A percentile compares a stretch with the other conserved stretches of the same genome.
These are phyloP conservation scores for Gymnoscelis rufifasciata DNA, from an alignment of 2,888 invertebrate genomes.

Conservation along the genomic window DNA sequence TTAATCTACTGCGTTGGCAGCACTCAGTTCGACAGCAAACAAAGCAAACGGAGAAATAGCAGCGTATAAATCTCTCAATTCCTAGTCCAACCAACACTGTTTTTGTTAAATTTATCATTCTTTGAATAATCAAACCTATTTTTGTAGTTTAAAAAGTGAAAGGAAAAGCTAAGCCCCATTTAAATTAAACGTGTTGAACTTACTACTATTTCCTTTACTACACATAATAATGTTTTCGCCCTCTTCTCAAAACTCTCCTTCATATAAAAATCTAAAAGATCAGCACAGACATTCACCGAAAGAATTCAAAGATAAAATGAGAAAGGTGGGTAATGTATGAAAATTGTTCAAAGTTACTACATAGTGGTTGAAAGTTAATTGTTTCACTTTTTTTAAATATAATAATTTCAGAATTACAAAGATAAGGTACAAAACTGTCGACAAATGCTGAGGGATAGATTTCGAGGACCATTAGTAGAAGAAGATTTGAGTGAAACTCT, in stretches of 20 bases:
- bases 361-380: background rate
- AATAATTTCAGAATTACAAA: conserved; percentile 53
- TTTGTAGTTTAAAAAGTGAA: too few species aligned
- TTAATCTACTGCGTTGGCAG: too few species aligned
- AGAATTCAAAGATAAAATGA: conserved; percentile 66
- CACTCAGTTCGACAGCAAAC: too few species aligned
- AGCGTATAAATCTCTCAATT: too few species aligned
- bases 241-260: conserved; percentile 44
- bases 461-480: conserved; percentile 47
- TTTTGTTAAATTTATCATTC: too few species aligned
- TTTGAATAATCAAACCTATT: too few species aligned
- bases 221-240: conserved; percentile 48
- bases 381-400: background rate
- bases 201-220: too few species aligned
- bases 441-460: conserved; percentile 54
- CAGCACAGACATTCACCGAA: conserved; percentile 57
- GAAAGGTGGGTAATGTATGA: conserved; percentile 66
- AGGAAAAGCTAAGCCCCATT: too few species aligned
- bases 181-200: too few species aligned
- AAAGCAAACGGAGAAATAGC: too few species aligned
- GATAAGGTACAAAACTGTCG: conserved; percentile 61
- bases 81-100: too few species aligned
- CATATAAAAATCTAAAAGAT: conserved; percentile 51
- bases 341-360: too few species aligned
- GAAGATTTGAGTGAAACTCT: conserved; percentile 50